These are phyloP conservation scores for Hofmannophila pseudospretella DNA, from an alignment of 2,888 invertebrate species.

Conservation along the genomic window DNA sequence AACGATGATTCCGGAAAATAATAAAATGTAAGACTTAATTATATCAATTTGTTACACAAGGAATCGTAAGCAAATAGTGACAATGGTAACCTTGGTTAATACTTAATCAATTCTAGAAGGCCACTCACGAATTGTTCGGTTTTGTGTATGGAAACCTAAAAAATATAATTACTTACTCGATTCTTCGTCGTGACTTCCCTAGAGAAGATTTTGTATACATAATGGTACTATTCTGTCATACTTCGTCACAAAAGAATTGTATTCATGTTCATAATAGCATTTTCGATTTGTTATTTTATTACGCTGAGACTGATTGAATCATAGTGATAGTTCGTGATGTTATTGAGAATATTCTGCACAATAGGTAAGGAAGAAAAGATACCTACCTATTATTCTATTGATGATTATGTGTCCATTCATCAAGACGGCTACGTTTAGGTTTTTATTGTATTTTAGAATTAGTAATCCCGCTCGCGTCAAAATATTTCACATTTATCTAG, in stretches of 20 bases:
- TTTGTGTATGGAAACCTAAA: conserved; percentile 7
- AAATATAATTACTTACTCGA: conserved; percentile 17
- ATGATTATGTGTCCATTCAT: too few relatives aligned
- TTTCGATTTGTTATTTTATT: not conserved
- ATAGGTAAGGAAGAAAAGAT: too few relatives aligned
- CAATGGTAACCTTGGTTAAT: conserved; percentile 19
- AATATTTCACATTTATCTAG: too few relatives aligned
- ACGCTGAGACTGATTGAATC: not conserved
- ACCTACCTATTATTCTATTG: too few relatives aligned
- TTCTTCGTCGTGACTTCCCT: conserved; percentile 39
- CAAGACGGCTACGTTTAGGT: too few relatives aligned
- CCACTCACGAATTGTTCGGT: conserved; percentile 2
- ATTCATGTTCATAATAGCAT: not conserved
- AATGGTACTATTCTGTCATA: not conserved
- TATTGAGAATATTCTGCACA: not conserved
- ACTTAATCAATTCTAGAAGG: conserved; percentile 18
- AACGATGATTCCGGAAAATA: conserved; percentile 10
- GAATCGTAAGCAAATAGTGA: conserved; percentile 11
- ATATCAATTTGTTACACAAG: conserved; percentile 20
- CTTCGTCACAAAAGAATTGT: not conserved
- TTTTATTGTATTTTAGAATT: too few relatives aligned
- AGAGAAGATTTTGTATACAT: conserved; percentile 8
- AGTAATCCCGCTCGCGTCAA: too few relatives aligned
- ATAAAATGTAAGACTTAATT: conserved; percentile 14
- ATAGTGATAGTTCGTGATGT: conserved; percentile 4